Conservation (phyloP, 2,113 vertebrate genomes). For the Gopherus evgoodei region DNA sequence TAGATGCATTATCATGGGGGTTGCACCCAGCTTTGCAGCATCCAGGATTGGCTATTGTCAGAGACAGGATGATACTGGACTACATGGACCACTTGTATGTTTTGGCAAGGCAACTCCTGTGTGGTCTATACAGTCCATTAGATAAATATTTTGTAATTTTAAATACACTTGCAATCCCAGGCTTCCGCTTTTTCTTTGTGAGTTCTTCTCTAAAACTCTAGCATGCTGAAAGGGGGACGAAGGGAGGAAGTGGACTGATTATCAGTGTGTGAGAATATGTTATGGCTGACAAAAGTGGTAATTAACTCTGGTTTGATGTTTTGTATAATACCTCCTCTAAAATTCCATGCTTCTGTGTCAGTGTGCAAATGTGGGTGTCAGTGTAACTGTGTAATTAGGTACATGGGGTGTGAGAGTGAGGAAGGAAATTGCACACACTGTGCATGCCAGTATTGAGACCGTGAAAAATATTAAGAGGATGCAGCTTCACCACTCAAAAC, state of each 20-base stretch:
- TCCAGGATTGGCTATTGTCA: not conserved
- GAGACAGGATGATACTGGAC: not conserved
- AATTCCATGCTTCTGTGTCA: not conserved
- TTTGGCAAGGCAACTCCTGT: conserved; percentile 20
- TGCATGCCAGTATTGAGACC: accelerated
- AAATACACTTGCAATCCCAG: conserved; percentile 6
- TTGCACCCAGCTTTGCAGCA: accelerated
- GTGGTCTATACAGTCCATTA: conserved; percentile 36
- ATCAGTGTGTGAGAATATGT: not conserved
- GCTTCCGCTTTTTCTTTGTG: conserved; percentile 56
- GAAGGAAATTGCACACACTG: conserved; percentile 53
- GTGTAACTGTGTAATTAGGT: not conserved
- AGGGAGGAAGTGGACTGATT: conserved; percentile 60
- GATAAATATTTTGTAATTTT: conserved; percentile 45
- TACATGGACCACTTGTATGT: not conserved
- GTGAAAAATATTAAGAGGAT: not conserved
- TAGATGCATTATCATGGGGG: not conserved
- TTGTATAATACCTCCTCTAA: not conserved
- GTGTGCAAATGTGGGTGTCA: accelerated
- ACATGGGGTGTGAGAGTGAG: not conserved
- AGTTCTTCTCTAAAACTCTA: not conserved
- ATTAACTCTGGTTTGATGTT: not conserved
- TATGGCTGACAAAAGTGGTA: not conserved
- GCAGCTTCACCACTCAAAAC: not conserved
- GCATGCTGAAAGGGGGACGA: not conserved